Evolutionary conservation across 2,113 vertebrate species (phyloP).

Genomic region (Eclectus roratus): DNA sequence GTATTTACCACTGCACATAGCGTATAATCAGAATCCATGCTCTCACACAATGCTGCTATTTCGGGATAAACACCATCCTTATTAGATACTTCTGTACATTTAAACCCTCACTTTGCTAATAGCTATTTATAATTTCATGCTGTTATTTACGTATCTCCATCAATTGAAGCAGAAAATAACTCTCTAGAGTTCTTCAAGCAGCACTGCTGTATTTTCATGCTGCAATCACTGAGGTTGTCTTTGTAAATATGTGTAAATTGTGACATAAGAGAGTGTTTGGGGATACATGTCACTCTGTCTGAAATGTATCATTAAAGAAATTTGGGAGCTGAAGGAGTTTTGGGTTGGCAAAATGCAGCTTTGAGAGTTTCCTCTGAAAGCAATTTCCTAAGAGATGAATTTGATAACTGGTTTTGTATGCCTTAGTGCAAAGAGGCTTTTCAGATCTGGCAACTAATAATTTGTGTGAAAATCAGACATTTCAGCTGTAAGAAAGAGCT

Average conservation of each 20-base stretch:
- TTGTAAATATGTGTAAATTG: not conserved
- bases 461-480: not conserved
- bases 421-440: not conserved
- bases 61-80: not conserved
- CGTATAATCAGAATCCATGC: not conserved
- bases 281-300: not conserved
- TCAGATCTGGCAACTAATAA: not conserved
- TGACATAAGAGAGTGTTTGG: constrained; percentile 5
- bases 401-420: not conserved
- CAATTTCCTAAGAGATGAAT: not conserved
- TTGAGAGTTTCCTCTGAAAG: not conserved
- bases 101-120: not conserved
- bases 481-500: not conserved
- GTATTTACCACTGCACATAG: not conserved
- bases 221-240: not conserved
- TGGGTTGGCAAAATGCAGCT: not conserved
- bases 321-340: constrained; percentile 19
- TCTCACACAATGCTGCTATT: not conserved
- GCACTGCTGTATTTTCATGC: not conserved
- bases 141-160: not conserved
- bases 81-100: not conserved
- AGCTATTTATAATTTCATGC: not conserved
- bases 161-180: not conserved
- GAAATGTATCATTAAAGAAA: constrained; percentile 31
- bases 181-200: not conserved